phyloP scores from a whole-genome alignment of 2,113 vertebrate species.

The Meriones unguiculatus region DNA sequence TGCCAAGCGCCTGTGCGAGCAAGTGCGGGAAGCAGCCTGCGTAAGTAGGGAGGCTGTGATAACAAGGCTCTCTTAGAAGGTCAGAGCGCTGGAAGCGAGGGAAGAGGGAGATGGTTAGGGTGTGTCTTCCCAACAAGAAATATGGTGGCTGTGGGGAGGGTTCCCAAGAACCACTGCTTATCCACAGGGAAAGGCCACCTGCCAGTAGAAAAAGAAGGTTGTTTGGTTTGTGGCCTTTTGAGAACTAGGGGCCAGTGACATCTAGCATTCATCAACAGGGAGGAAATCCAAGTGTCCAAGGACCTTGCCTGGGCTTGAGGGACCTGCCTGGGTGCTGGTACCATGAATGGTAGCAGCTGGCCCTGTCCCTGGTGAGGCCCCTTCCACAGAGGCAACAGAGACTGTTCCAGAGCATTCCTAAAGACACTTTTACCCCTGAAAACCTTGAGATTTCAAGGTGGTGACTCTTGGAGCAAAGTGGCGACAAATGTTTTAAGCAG shows the following conservation, averaged over 20 bases:
- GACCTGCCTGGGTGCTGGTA: not conserved
- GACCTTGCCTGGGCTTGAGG: not conserved
- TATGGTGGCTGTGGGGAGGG: not conserved
- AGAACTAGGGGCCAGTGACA: not conserved
- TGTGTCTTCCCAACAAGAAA: not conserved
- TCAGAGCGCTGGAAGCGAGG: not conserved
- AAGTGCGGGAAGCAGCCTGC: constrained; percentile 94
- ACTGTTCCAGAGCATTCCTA: not conserved
- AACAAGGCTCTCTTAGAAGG: not conserved
- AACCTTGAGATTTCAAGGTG: not conserved
- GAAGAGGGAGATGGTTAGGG: not conserved
- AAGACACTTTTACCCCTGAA: not conserved
- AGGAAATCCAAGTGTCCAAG: not conserved
- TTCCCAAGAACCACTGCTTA: not conserved
- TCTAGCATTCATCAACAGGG: not conserved
- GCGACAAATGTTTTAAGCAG: not conserved
- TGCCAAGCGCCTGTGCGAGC: constrained; percentile 95
- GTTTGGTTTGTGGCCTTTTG: not conserved
- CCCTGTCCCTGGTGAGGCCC: not conserved
- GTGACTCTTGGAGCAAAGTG: not conserved
- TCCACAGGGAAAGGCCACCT: not conserved
- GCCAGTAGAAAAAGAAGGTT: not conserved
- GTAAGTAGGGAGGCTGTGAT: constrained; percentile 87
- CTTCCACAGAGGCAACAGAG: not conserved
- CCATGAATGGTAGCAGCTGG: not conserved